Evolutionary conservation across 2,888 invertebrate genomes (phyloP), one percentile per base, ranked within the genome.

Genomic region (Podotricha telesiphe): DNA sequence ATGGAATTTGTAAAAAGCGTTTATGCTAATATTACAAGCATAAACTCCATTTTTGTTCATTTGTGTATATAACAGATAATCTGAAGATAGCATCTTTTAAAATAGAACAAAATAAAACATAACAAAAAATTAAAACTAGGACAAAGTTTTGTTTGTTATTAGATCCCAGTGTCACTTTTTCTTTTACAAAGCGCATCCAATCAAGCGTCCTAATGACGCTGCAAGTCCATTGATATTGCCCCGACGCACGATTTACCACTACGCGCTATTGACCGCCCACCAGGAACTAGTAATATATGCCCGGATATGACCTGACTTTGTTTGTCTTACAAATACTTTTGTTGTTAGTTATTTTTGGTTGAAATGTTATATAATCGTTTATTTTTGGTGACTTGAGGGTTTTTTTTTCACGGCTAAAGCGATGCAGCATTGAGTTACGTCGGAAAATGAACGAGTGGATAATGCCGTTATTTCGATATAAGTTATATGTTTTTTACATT

Each of bases 231-330:
- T 86, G 89, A 89, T 89, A 89, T 83, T 82, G 84, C 81, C 86
- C 83, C 80, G 81, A 86, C 89, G 90, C 88, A 85, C 91, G 86
- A 92, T 92, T 92, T 90, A 89, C 83, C 83, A 84, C 80, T 84
- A 89, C 88, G 91, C 86, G 82, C 88, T 90, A 90, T 92, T 91
- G 89, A 82, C 85, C 86, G 80, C 87, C 83, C 84, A 81, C 85
- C 82, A 81, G 85, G 84, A 80, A 74, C 75, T 76, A 65, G 74
- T 86, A 86, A 85, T 78, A 64, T 78, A 78, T 76, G 77, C 73
- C 75, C 78, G 79, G 79, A 77, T 74, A 76, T 76, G 67, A 72
- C 13, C 71, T 69, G 76, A 77, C 75, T 78, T 77, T 75, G 78
- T 76, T 79, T 77, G 69, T 68, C 74, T 68, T 67, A 13, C 13